Evolutionary conservation across 2,797 vertebrate genomes (phyloP), one percentile per base, ranked within the genome.

Genomic region (Semaprochilodus insignis): DNA sequence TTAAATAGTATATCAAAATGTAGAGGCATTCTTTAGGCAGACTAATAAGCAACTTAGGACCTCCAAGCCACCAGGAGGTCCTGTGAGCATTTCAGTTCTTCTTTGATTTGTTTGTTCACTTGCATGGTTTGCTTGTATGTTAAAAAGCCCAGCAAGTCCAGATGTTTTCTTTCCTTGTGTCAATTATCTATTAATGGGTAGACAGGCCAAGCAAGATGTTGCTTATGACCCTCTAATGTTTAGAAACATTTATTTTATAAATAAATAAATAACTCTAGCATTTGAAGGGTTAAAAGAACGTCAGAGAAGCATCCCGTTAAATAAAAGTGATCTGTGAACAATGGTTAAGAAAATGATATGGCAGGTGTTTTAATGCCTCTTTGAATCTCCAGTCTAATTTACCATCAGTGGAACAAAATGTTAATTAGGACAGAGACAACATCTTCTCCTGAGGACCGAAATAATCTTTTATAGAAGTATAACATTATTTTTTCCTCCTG

Each of bases 351-450:
- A 77, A 36, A 55, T 63, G 14, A 63, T 25, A 10, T 69, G 27
- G 7, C 59, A 65, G 69, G 34, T 55, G 59, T 72, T 36, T 44
- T 34, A 52, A 15, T 73, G 40, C 16, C 40, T 7, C 23, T 5
- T 17, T 57, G 31, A 70, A 75, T 65, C 70, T 21, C 44, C 27
- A 15, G 74, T 34, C 57, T 60, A 71, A 77, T 52, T 52, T 75
- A 7, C 11, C 21, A 17, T 31, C 27, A 72, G 15, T 17, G 31
- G 52, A 82, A 48, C 74, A 23, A 27, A 72, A 62, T 14, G 48
- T 52, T 60, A 73, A 77, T 81, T 70, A 78, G 62, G 15, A 70
- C 48, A 60, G 74, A 65, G 74, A 65, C 65, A 76, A 55, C 54
- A 69, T 63, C 1, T 74, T 62, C 17, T 55, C 52, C 63, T 72